phyloP scores from a whole-genome alignment of 2,113 vertebrate genomes.

The Nematolebias whitei region DNA sequence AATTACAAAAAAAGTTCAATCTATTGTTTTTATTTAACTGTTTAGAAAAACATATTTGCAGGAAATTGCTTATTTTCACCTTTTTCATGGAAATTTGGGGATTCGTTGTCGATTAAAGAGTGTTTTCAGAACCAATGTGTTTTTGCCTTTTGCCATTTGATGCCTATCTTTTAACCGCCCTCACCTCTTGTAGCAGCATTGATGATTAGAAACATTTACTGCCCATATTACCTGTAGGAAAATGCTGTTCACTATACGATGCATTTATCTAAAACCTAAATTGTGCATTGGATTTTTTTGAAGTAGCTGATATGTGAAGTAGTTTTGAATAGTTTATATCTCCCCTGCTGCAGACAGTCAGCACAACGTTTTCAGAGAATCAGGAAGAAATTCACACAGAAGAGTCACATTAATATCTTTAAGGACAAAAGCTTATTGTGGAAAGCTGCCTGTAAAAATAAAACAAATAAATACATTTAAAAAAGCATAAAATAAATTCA shows the following conservation, averaged over 20 bases:
- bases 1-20: slow-evolving; percentile 5
- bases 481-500: too few relatives aligned
- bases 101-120: slow-evolving; percentile 3
- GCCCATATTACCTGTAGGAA: not conserved
- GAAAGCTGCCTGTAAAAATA: too few relatives aligned
- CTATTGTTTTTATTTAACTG: not conserved
- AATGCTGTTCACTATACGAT: not conserved
- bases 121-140: not conserved
- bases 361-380: not conserved
- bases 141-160: not conserved
- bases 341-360: too few relatives aligned
- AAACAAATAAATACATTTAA: too few relatives aligned
- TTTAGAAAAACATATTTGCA: not conserved
- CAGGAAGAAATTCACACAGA: not conserved
- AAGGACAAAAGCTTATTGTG: not conserved
- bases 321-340: too few relatives aligned
- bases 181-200: not conserved
- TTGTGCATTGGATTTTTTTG: not conserved
- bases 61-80: not conserved
- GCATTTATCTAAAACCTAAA: slow-evolving; percentile 3
- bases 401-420: not conserved
- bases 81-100: not conserved
- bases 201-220: not conserved
- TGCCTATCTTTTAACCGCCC: not conserved
- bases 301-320: too few relatives aligned